Evolutionary conservation across 2,797 vertebrate species (phyloP).

Genomic region (Distichodus sexfasciatus): DNA sequence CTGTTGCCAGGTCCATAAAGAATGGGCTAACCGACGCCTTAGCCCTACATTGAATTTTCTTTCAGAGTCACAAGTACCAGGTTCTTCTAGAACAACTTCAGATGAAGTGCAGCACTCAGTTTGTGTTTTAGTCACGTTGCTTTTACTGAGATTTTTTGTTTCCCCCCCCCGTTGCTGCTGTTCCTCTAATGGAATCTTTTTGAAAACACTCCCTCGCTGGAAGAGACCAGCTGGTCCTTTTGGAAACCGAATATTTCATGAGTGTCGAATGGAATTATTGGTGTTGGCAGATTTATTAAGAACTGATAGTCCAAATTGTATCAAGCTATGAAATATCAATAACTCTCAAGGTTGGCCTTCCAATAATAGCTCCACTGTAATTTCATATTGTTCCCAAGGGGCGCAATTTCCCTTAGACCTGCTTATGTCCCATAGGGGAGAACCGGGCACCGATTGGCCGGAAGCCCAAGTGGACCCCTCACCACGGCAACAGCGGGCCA

Average conservation of each 20-base stretch:
- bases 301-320: constrained; percentile 62
- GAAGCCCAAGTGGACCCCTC: background rate
- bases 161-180: too few species aligned
- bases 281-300: constrained; percentile 51
- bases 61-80: too few species aligned
- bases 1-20: background rate
- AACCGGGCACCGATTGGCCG: constrained; percentile 34
- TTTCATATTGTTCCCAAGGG: constrained; percentile 41
- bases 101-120: background rate
- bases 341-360: constrained; percentile 55
- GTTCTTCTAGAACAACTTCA: too few species aligned
- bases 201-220: constrained; percentile 23
- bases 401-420: constrained; percentile 46
- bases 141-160: background rate
- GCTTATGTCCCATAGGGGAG: constrained; percentile 47
- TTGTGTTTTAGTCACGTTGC: background rate
- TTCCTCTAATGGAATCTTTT: background rate
- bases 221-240: background rate
- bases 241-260: constrained; percentile 30
- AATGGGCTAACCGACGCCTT: too few species aligned
- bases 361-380: constrained; percentile 36
- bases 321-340: constrained; percentile 55
- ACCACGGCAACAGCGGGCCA: constrained; percentile 32
- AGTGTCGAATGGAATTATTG: constrained; percentile 42
- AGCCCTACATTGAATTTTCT: too few species aligned